phyloP scores from a whole-genome alignment of 2,113 vertebrate genomes.

The Platysternon megacephalum region DNA sequence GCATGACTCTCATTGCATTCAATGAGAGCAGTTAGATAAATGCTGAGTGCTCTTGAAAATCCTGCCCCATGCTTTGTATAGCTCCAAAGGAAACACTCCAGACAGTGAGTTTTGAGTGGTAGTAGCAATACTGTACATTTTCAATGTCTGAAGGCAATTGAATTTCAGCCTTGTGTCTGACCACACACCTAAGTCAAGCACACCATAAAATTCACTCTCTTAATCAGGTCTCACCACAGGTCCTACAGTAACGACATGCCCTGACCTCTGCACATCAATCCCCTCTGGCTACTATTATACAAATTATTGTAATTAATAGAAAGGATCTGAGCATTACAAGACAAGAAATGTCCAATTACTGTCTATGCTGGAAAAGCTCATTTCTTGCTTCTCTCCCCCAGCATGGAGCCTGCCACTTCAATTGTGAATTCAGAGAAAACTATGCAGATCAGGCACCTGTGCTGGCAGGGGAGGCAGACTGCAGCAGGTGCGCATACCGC shows the following conservation, averaged over 20 bases:
- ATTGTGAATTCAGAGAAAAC: not conserved
- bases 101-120: not conserved
- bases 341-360: not conserved
- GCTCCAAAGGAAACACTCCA: not conserved
- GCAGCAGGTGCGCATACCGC: not conserved
- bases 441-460: not conserved
- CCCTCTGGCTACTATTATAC: fast-evolving
- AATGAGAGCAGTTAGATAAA: not conserved
- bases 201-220: not conserved
- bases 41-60: not conserved
- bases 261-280: not conserved
- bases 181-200: not conserved
- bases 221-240: not conserved
- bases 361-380: not conserved
- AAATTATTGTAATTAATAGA: not conserved
- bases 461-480: not conserved
- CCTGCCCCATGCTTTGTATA: not conserved
- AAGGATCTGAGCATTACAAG: fast-evolving
- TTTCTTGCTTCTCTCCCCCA: not conserved
- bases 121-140: not conserved
- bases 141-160: not conserved
- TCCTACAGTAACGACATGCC: fast-evolving
- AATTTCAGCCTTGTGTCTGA: fast-evolving
- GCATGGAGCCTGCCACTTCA: not conserved
- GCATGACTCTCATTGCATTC: not conserved